Base-by-base conservation (phyloP, 92 coral and sea anemone species). In the Blastomussa wellsi region DNA sequence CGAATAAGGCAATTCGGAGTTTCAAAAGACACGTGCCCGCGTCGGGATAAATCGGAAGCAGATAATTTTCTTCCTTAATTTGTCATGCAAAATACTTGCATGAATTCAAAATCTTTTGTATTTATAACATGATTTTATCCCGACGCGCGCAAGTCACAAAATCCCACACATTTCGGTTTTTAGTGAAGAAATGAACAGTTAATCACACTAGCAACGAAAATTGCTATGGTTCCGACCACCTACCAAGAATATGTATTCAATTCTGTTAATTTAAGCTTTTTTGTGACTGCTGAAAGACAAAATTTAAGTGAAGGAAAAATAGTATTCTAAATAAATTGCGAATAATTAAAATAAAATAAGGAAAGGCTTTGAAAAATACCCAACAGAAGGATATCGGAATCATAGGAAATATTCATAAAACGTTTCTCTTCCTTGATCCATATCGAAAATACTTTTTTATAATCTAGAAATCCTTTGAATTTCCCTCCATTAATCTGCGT, bases 281-380 rank as follows among this genome's bases (percentile, higher is more conserved):
- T 44, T 44, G 49, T 44, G 12, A 44, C 49, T 55, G n/a, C 24
- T n/a, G 29, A 57, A 24, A 24, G 29, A 57, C 65, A 10, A 24
- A 57, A 55, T 55, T 55, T 12, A n/a, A 26, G 67, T n/a, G 32
- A n/a, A n/a, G n/a, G 29, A 44, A 14, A 3, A 49, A 44, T n/a
- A 15, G 0, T 51, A 29, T 44, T 28, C 29, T 26, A 31, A 51
- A 26, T 29, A 29, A 52, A 77, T 32, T 33, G 36, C 47, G 41
- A 52, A 24, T 22, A 76, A 32, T 16, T 51, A 22, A 11, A 60
- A 28, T 26, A 62, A 28, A 62, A 26, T 26, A 62, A 26, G 57
- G 26, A 72, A 15, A 44, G 15, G 48, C 80, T 53, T 76, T 76
- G 29, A 76, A 76, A 29, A 76, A 32, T 52, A 28, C 80, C 24